phyloP scores from a whole-genome alignment of 2,888 invertebrate genomes.

The Lithophane leautieri region DNA sequence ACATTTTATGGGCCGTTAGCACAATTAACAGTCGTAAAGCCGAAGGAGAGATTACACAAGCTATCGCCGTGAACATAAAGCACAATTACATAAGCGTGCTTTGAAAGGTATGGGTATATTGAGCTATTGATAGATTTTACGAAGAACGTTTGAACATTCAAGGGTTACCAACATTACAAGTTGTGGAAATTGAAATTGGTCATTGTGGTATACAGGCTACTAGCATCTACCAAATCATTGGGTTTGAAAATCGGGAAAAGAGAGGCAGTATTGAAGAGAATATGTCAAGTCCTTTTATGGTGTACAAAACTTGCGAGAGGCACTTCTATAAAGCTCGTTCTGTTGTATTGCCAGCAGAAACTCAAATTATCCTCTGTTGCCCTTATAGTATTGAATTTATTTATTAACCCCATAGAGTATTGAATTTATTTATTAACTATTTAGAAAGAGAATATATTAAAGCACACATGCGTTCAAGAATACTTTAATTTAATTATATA shows the following conservation, averaged over 20 bases:
- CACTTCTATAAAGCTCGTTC: background rate
- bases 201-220: background rate
- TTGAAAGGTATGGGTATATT: conserved; percentile 75
- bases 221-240: background rate
- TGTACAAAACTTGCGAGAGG: background rate
- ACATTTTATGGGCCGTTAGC: conserved; percentile 65
- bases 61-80: conserved; percentile 74
- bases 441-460: too few species aligned
- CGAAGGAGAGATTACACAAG: conserved; percentile 74
- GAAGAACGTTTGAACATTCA: conserved; percentile 70
- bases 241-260: background rate
- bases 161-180: conserved; percentile 45
- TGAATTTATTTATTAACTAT: too few species aligned
- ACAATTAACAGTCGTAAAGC: conserved; percentile 69
- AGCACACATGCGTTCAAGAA: too few species aligned
- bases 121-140: conserved; percentile 75
- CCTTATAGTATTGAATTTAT: too few species aligned
- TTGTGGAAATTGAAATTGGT: background rate
- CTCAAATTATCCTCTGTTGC: background rate
- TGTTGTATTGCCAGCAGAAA: background rate
- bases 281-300: background rate
- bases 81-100: conserved; percentile 79
- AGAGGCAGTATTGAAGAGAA: background rate
- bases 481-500: too few species aligned
- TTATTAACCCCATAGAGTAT: too few species aligned